Evolutionary conservation across 2,113 vertebrate genomes (phyloP), one percentile per base, ranked within the genome.

Genomic region (Pelecanus crispus): DNA sequence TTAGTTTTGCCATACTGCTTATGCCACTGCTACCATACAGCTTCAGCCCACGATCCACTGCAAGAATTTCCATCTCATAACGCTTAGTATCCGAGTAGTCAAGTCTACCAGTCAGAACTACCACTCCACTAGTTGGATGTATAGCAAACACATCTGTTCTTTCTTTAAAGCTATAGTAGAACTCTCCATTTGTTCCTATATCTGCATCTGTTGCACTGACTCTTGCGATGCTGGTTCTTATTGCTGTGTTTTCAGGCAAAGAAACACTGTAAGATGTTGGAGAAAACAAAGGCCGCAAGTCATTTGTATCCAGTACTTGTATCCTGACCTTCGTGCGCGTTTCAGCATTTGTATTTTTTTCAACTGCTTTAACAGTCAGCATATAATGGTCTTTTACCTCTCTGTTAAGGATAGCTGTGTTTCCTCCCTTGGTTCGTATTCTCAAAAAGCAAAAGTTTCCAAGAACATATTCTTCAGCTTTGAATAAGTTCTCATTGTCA

Each of bases 391-490:
- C 99, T 98, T 98, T 99, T 50, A 99, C 99, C 96, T 99, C 99
- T 93, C 99, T 98, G 81, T 99, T 99, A 66, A 99, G 99, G 96
- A 99, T 99, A 96, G 99, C 99, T 70, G 99, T 99, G 96, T 99
- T 99, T 95, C 99, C 99, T 97, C 99, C 99, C 98, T 99, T 99
- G 98, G 99, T 99, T 98, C 99, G 98, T 99, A 99, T 99, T 91
- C 99, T 98, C 98, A 99, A 97, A 98, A 99, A 99, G 96, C 99
- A 99, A 95, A 99, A 99, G 97, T 99, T 98, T 94, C 99, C 99
- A 95, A 99, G 95, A 90, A 98, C 66, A 58, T 99, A 98, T 84
- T 99, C 99, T 97, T 99, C 99, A 16, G 99, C 99, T 98, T 99
- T 99, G 97, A 99, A 99, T 55, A 99, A 97, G 97, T 99, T 99